phyloP scores from a whole-genome alignment of 2,888 invertebrate species.

The Brachyptera putata region DNA sequence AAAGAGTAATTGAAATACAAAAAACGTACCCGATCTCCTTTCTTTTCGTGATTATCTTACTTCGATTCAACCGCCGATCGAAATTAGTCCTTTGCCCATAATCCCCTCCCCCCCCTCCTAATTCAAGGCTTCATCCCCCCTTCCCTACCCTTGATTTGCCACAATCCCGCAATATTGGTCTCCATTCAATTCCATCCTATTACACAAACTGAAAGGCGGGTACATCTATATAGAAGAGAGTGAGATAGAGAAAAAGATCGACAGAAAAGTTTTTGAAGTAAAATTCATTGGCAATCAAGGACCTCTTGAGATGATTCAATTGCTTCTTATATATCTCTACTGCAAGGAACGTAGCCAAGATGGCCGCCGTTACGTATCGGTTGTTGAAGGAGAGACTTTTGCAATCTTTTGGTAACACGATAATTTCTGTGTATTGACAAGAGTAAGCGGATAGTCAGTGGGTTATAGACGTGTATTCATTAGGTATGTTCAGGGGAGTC shows the following conservation, averaged over 20 bases:
- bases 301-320: slow-evolving; percentile 1
- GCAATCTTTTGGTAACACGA: slow-evolving; percentile 27
- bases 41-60: too few species aligned
- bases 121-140: too few species aligned
- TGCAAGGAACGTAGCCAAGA: not conserved
- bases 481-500: too few species aligned
- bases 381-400: not conserved
- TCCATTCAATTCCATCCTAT: slow-evolving; percentile 31
- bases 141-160: slow-evolving; percentile 26
- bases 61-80: too few species aligned
- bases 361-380: not conserved
- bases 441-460: too few species aligned
- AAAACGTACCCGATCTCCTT: too few species aligned
- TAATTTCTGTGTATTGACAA: slow-evolving; percentile 22
- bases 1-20: too few species aligned
- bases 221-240: not conserved
- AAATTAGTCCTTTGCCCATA: not conserved
- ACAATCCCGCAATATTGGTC: slow-evolving; percentile 32
- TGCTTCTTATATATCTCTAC: slow-evolving; percentile 5
- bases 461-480: too few species aligned
- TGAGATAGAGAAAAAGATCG: not conserved
- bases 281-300: slow-evolving; percentile 17
- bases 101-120: not conserved
- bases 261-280: too few species aligned
- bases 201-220: slow-evolving; percentile 28